These are phyloP conservation scores for Aurelia sp. DNA, from an alignment of 30 jellyfish, hydroid and myxozoan genomes.

Conservation along the genomic window DNA sequence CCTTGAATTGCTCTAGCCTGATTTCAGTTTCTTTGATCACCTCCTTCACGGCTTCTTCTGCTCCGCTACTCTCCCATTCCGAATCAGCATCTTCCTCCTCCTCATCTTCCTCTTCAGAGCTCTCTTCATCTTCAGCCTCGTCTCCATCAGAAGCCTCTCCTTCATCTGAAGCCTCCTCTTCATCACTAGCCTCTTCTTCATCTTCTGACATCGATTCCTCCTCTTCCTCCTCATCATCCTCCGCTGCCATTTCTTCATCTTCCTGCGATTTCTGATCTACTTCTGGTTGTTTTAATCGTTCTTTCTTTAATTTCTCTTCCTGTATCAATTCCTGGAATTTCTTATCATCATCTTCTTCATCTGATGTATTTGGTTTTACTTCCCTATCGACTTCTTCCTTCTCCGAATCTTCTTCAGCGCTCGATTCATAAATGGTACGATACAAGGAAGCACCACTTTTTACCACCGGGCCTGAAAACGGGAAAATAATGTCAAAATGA, in stretches of 20 bases:
- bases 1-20: conserved; percentile 55
- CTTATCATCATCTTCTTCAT: conserved; percentile 50
- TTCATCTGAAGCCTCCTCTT: conserved; percentile 42
- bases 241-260: conserved; percentile 36
- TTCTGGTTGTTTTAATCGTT: conserved; percentile 19
- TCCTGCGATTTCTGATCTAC: conserved; percentile 21
- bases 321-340: conserved; percentile 39
- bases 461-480: conserved; percentile 58
- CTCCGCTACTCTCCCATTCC: conserved; percentile 71
- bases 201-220: conserved; percentile 18
- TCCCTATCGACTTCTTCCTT: conserved; percentile 46
- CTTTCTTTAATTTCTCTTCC: conserved; percentile 13
- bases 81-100: conserved; percentile 51
- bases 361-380: conserved; percentile 44
- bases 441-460: conserved; percentile 95
- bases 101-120: conserved; percentile 68
- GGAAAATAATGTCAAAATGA: not conserved
- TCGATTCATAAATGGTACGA: conserved; percentile 78
- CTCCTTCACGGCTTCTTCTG: conserved; percentile 74
- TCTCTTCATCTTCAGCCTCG: conserved; percentile 56
- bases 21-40: conserved; percentile 61
- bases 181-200: conserved; percentile 56
- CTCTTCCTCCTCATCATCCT: conserved; percentile 3
- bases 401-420: conserved; percentile 51
- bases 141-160: conserved; percentile 31